These are phyloP conservation scores for Leguminivora glycinivorella DNA, from an alignment of 1,140 invertebrate genomes.

Conservation along the genomic window DNA sequence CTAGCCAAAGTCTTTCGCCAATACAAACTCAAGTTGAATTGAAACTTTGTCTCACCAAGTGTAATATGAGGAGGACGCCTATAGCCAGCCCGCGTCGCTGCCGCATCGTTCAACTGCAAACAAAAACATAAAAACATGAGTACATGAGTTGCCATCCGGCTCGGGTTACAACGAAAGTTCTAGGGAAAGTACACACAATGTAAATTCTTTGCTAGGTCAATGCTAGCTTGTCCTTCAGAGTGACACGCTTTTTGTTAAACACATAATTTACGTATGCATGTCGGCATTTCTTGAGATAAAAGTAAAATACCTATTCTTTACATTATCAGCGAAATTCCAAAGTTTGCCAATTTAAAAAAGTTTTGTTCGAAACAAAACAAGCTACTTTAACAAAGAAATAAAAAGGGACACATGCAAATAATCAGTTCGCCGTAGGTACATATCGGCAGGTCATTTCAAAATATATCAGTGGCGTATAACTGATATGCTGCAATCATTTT, in stretches of 20 bases:
- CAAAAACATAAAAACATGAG: slow-evolving; percentile 47
- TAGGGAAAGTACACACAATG: slow-evolving; percentile 35
- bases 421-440: too few species aligned
- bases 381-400: too few species aligned
- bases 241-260: background rate
- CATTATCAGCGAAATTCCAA: too few species aligned
- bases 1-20: too few species aligned
- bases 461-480: too few species aligned
- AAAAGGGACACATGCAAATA: too few species aligned
- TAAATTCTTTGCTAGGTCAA: slow-evolving; percentile 22
- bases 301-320: too few species aligned
- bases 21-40: background rate
- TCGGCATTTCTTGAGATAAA: background rate
- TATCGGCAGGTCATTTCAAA: too few species aligned
- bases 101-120: slow-evolving; percentile 68
- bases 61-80: slow-evolving; percentile 64
- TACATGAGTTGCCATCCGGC: slow-evolving; percentile 28
- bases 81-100: slow-evolving; percentile 52
- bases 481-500: too few species aligned
- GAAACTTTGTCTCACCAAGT: slow-evolving; percentile 55
- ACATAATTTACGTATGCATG: background rate
- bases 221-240: slow-evolving; percentile 20
- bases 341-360: too few species aligned
- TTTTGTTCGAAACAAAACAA: too few species aligned
- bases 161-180: slow-evolving; percentile 27